phyloP scores from a whole-genome alignment of 2,113 vertebrate species.

The Pelvicachromis taeniatus region DNA sequence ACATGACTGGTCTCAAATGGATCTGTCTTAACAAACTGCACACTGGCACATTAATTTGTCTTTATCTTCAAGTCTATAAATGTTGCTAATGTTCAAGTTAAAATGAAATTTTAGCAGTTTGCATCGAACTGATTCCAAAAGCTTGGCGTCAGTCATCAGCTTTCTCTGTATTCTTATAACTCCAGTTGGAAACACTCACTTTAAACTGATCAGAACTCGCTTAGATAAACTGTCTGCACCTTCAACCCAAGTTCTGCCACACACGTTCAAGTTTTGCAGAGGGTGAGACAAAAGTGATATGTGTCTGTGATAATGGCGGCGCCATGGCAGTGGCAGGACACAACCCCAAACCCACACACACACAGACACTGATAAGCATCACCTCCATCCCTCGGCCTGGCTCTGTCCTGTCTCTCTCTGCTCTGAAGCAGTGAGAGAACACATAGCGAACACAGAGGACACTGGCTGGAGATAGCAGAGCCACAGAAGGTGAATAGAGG shows the following conservation, averaged over 20 bases:
- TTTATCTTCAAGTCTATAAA: neutral
- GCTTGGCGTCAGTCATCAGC: neutral
- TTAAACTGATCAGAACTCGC: neutral
- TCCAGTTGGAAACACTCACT: neutral
- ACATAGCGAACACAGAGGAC: constrained; percentile 3
- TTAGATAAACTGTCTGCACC: neutral
- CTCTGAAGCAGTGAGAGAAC: constrained; percentile 24
- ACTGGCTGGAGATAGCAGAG: neutral
- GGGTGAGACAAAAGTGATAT: constrained; percentile 79
- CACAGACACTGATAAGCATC: constrained; percentile 79
- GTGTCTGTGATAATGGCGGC: constrained; percentile 77
- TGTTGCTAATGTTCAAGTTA: neutral
- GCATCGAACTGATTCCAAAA: neutral
- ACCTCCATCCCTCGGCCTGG: constrained; percentile 63
- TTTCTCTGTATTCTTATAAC: neutral
- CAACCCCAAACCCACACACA: constrained; percentile 65
- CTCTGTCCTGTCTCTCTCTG: constrained; percentile 54
- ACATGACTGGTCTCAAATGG: neutral
- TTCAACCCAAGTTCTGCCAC: constrained; percentile 21
- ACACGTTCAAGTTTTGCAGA: constrained; percentile 55
- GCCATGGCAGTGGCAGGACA: constrained; percentile 73
- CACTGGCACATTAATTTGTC: neutral
- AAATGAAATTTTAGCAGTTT: neutral
- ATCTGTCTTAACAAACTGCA: neutral
- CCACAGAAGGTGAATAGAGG: neutral